phyloP scores from a whole-genome alignment of 2,888 invertebrate genomes.

The Leucophenga maculata region DNA sequence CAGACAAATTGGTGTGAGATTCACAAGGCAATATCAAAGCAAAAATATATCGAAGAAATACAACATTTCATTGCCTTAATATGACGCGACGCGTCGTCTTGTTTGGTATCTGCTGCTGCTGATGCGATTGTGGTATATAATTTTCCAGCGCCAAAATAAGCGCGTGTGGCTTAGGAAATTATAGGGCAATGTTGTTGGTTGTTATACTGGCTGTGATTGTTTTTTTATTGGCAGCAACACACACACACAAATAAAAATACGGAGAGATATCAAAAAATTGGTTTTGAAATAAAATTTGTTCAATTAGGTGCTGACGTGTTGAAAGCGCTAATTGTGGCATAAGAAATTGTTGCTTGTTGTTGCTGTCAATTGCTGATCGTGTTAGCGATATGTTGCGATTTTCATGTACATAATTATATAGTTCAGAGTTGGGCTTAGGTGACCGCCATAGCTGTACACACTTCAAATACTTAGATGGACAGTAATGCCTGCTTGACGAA shows the following conservation, averaged over 20 bases:
- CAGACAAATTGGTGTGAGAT: constrained; percentile 18
- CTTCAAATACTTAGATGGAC: no score
- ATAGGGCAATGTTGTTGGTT: constrained; percentile 22
- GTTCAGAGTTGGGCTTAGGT: no score
- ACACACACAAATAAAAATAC: constrained; percentile 23
- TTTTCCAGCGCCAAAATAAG: constrained; percentile 54
- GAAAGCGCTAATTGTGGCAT: constrained; percentile 50
- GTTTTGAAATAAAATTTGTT: constrained; percentile 8
- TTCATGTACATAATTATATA: constrained; percentile 46
- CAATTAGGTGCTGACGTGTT: constrained; percentile 26
- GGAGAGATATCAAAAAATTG: constrained; percentile 26
- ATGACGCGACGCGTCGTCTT: constrained; percentile 12
- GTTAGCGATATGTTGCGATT: constrained; percentile 55
- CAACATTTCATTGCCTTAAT: constrained; percentile 1
- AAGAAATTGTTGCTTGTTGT: constrained; percentile 32
- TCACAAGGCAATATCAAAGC: neutral
- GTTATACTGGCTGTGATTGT: constrained; percentile 14
- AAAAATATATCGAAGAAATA: constrained; percentile 12
- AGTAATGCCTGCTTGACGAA: no score
- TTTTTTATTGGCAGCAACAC: constrained; percentile 8
- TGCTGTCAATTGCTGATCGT: constrained; percentile 55
- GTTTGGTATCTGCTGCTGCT: neutral
- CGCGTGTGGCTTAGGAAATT: constrained; percentile 49
- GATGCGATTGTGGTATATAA: constrained; percentile 47
- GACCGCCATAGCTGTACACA: no score